Evolutionary conservation across 1,140 invertebrate genomes (phyloP).

Genomic region (Anadara kagoshimensis): DNA sequence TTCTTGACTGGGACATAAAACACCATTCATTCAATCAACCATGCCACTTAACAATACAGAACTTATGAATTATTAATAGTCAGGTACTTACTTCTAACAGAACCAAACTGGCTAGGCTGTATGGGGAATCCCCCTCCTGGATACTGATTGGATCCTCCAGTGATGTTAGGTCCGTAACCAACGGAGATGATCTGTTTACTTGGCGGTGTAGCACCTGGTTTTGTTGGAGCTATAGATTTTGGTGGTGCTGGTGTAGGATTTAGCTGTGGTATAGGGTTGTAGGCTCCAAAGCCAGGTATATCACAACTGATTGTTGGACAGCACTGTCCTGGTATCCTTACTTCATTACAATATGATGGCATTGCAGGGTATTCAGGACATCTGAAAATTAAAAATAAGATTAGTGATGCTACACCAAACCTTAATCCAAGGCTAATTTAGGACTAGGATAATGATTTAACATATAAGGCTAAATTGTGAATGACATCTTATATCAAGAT

Average conservation of each 20-base stretch:
- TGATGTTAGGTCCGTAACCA: neutral
- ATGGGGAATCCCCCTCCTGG: slow-evolving; percentile 39
- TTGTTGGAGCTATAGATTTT: slow-evolving; percentile 22
- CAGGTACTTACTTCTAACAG: slow-evolving; percentile 29
- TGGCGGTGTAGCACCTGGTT: slow-evolving; percentile 23
- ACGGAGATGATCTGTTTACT: slow-evolving; percentile 14
- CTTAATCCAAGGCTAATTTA: neutral
- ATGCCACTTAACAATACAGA: too few relatives aligned
- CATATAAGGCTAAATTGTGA: neutral
- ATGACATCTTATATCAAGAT: too few relatives aligned
- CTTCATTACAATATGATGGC: slow-evolving; percentile 51
- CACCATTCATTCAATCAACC: too few relatives aligned
- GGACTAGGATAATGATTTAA: neutral
- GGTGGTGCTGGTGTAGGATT: slow-evolving; percentile 48
- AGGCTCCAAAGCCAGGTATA: slow-evolving; percentile 55
- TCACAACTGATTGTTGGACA: slow-evolving; percentile 54
- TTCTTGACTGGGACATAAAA: too few relatives aligned
- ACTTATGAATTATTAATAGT: too few relatives aligned
- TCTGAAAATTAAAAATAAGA: slow-evolving; percentile 29
- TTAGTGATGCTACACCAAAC: neutral
- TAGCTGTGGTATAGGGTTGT: slow-evolving; percentile 58
- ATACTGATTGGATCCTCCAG: slow-evolving; percentile 1
- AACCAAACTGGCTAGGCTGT: slow-evolving; percentile 14
- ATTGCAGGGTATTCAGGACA: slow-evolving; percentile 56
- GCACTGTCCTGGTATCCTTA: slow-evolving; percentile 60